Evolutionary conservation across 2,888 invertebrate genomes (phyloP).

Genomic region (Coelopa pilipes): DNA sequence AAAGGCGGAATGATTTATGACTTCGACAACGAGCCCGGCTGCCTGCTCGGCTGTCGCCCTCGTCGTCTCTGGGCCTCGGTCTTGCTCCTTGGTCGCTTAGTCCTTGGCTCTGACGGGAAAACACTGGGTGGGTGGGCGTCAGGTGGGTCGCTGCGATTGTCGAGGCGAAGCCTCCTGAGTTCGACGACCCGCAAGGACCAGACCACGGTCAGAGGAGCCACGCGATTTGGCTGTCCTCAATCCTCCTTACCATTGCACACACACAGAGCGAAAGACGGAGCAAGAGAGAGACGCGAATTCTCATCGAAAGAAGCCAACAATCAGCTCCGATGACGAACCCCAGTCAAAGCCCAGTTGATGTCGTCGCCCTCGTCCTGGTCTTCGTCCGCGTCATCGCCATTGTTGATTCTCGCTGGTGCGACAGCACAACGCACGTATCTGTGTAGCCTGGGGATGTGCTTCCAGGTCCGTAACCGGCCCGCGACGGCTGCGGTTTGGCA

Average conservation of each 20-base stretch:
- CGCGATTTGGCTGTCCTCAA: no score
- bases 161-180: no score
- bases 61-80: no score
- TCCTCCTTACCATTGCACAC: no score
- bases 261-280: no score
- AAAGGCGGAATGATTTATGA: constrained; percentile 49
- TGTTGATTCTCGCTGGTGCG: background rate
- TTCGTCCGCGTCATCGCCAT: background rate
- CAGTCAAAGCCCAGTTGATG: background rate
- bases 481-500: constrained; percentile 23
- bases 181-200: no score
- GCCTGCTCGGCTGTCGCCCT: no score
- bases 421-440: background rate
- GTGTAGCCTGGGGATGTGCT: background rate
- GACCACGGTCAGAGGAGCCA: no score
- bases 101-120: no score
- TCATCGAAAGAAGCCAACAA: background rate
- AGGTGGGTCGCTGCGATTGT: no score
- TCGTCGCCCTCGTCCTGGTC: background rate
- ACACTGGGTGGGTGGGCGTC: no score
- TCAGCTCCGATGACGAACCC: background rate
- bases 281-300: background rate
- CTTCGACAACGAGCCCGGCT: constrained; percentile 7
- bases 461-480: constrained; percentile 15
- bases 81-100: no score